Evolutionary conservation across 2,797 vertebrate genomes (phyloP), one percentile per base, ranked within the genome.

Genomic region (Cirrhinus mrigala): DNA sequence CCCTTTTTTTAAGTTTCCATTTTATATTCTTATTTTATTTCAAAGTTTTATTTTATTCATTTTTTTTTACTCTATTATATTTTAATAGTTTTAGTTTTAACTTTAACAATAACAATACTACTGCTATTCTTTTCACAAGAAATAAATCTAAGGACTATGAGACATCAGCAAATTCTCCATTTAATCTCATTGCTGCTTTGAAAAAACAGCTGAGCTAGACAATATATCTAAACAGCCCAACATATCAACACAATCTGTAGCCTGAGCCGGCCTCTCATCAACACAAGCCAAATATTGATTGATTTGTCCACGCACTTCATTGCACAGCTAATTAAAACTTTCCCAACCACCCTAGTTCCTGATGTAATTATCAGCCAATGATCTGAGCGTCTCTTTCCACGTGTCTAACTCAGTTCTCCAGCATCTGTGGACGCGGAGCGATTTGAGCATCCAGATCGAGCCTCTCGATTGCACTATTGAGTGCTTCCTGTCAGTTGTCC

Each of bases 291-390:
- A 79, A 71, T 80, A 93, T 90, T 89, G 87, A 92, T 83, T 48
- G 69, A 18, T 48, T 79, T 33, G n/a, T 48, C 27, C 48, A 33
- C 60, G 12, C 58, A 52, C 81, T 66, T 87, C 83, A 85, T 73
- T 89, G 52, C 88, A 91, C 86, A 92, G 90, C 89, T 94, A 93
- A 94, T 95, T 94, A 93, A 92, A 86, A 94, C 89, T 86, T 83
- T 87, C 90, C 79, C 82, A 82, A 1, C 85, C 70, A 79, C 81
- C 89, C 87, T 82, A 64, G 83, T 85, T 82, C 85, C 89, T 85
- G 24, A 87, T 91, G 89, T 92, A 90, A 93, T 93, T 92, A 93
- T 78, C 91, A 90, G 87, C 75, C 89, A 92, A 54, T 88, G 88
- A 88, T 91, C 88, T 71, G 87, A 87, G 8, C 8, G 3, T 68